phyloP scores from a whole-genome alignment of 1,140 invertebrate species.

The Apis mellifera region Amel_HAv3.1 CM009931.2:26391501-26392000 shows the following conservation, averaged over 20 bases:
- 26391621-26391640: conserved; percentile 67
- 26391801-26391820: neutral
- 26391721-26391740: conserved; percentile 7
- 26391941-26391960: too few species aligned
- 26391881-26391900: too few species aligned
- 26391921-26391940: too few species aligned
- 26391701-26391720: conserved; percentile 36
- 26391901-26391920: too few species aligned
- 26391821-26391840: neutral
- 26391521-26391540: too few species aligned
- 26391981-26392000: too few species aligned
- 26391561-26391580: too few species aligned
- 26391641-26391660: conserved; percentile 48
- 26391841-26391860: neutral
- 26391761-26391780: conserved; percentile 6
- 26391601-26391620: conserved; percentile 55
- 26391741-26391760: neutral
- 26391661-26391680: conserved; percentile 26
- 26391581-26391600: conserved; percentile 19
- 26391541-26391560: neutral
- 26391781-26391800: neutral
- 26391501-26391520: neutral
- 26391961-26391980: too few species aligned
- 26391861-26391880: neutral
- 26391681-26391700: conserved; percentile 67